Base-by-base conservation (phyloP, 2,113 vertebrate genomes). In the Eupsittula cactorum region DNA sequence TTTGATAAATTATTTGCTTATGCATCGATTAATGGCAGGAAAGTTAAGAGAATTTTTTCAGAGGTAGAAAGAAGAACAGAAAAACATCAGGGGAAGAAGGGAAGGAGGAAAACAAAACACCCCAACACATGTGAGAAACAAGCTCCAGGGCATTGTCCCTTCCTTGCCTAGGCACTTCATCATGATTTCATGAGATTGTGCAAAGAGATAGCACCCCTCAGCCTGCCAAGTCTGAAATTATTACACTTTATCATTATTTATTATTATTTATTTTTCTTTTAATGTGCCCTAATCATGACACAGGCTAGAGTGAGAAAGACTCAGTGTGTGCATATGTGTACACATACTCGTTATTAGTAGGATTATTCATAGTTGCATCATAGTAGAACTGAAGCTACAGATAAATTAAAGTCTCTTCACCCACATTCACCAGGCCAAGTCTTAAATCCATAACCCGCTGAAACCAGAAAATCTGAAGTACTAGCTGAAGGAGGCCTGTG, bases 1-100 rank as follows among this genome's bases (percentile, higher is more conserved):
- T 97, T 97, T 96, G 93, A 96, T 97, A 92, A 96, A 94, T 94
- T 76, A 92, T 50, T 96, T 96, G 88, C 86, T 86, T 82, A 74
- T 70, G 35, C 64, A 94, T 57, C 68, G 50, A 90, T 94, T 84
- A 11, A 85, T 82, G 65, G n/a, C 86, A 96, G 60, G 62, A 96
- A 82, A 37, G 73, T 94, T 95, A 90, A 88, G 25, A 88, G 53
- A 96, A 83, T 94, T 94, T 96, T 96, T 95, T 64, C 82, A 94
- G 64, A 47, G 42, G 63, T 88, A 95, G 63, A 77, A 90, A 85
- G 13, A 96, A 86, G 65, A 95, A 75, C 50, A 91, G 63, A 85
- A 96, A 94, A 84, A 82, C 62, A 82, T 13, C 7, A 13, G 50
- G 33, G 6, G 14, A 6, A 23, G 33, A 59, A 7, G 6, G 23